Conservation (phyloP, 2,797 vertebrate species). For the Ispidina picta region DNA sequence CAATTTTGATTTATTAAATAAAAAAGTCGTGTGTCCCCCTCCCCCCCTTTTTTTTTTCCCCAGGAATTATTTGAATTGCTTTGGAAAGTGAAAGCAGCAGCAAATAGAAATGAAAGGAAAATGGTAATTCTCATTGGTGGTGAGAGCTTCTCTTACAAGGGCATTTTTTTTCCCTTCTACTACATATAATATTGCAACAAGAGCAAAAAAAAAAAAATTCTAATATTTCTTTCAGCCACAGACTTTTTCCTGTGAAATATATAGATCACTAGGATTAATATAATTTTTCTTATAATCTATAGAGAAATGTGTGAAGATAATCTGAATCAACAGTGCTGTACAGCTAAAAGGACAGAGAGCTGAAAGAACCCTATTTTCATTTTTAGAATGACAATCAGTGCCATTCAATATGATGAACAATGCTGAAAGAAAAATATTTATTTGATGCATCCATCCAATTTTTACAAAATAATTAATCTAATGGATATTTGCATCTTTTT, state of each 20-base stretch:
- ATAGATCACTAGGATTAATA: neutral
- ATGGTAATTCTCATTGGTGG: neutral
- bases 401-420: neutral
- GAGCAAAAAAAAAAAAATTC: neutral
- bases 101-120: neutral
- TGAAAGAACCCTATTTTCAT: neutral
- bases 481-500: neutral
- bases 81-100: conserved; percentile 4
- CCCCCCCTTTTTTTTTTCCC: neutral
- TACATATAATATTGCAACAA: neutral
- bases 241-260: neutral
- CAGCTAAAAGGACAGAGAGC: neutral
- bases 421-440: neutral
- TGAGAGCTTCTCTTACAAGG: neutral
- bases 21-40: neutral
- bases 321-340: neutral
- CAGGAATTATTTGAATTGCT: conserved; percentile 57
- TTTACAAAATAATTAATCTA: neutral
- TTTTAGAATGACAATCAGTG: neutral
- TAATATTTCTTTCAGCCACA: neutral
- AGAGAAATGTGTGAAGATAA: neutral
- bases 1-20: conserved; percentile 79
- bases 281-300: neutral
- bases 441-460: neutral
- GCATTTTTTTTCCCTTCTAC: neutral